Conservation (phyloP, 2,113 vertebrate species). For the Hippocampus guttulatus region DNA sequence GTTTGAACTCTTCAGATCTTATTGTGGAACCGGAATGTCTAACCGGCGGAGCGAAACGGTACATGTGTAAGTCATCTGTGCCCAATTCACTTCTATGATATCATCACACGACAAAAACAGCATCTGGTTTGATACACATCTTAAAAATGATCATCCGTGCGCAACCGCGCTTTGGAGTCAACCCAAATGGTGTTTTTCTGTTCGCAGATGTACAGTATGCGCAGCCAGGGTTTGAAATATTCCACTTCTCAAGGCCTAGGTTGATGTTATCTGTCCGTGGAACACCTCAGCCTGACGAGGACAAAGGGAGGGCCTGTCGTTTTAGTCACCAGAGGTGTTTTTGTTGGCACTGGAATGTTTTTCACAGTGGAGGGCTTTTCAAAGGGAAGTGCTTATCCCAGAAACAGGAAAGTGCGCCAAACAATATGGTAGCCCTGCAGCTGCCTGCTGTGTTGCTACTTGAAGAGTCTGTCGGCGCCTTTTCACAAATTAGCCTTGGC, state of each 20-base stretch:
- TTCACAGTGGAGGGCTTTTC: slow-evolving; percentile 66
- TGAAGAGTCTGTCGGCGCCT: slow-evolving; percentile 22
- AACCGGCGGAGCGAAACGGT: slow-evolving; percentile 26
- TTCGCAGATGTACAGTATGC: not conserved
- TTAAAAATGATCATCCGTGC: slow-evolving; percentile 24
- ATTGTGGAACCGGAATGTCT: slow-evolving; percentile 16
- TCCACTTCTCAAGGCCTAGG: slow-evolving; percentile 36
- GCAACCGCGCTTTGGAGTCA: slow-evolving; percentile 22
- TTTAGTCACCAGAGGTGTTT: slow-evolving; percentile 72
- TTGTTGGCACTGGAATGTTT: slow-evolving; percentile 71
- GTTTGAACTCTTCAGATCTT: not conserved
- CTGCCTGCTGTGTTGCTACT: slow-evolving; percentile 26
- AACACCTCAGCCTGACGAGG: slow-evolving; percentile 50
- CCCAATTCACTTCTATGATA: slow-evolving; percentile 24
- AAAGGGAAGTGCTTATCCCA: slow-evolving; percentile 67
- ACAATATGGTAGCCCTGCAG: slow-evolving; percentile 60
- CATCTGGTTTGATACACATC: slow-evolving; percentile 14
- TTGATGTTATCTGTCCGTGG: slow-evolving; percentile 56
- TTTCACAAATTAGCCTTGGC: not conserved
- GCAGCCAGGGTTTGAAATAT: slow-evolving; percentile 7
- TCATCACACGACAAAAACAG: slow-evolving; percentile 22
- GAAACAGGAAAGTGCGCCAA: slow-evolving; percentile 76
- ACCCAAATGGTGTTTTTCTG: slow-evolving; percentile 31
- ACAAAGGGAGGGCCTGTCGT: slow-evolving; percentile 58
- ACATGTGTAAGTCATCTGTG: slow-evolving; percentile 34